phyloP scores from a whole-genome alignment of 2,113 vertebrate genomes.

The Pseudolaguvia tuberculata region DNA sequence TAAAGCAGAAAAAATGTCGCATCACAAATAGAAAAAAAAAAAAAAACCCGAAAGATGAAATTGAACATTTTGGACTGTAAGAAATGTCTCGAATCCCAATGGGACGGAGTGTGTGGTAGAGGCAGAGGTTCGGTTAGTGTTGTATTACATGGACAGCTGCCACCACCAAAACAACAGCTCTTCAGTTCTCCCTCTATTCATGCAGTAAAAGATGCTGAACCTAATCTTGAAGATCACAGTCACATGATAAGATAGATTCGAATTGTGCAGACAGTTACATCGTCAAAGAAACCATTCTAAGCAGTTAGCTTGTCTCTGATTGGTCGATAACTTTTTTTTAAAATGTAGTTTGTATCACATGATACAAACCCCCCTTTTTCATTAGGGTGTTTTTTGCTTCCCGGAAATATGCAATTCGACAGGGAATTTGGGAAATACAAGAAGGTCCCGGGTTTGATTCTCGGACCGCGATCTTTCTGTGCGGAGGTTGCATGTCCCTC shows the following conservation, averaged over 20 bases:
- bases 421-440: too few species aligned
- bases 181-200: neutral
- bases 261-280: neutral
- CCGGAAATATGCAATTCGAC: too few species aligned
- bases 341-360: neutral
- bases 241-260: neutral
- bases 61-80: too few species aligned
- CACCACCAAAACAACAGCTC: neutral
- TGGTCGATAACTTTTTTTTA: neutral
- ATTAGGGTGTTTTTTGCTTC: too few species aligned
- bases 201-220: neutral
- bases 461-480: too few species aligned
- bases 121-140: neutral
- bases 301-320: neutral
- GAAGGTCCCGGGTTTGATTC: too few species aligned
- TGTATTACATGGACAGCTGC: neutral
- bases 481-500: too few species aligned
- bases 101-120: neutral
- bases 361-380: neutral
- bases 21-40: too few species aligned
- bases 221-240: neutral
- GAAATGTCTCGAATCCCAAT: too few species aligned
- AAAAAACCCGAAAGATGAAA: too few species aligned
- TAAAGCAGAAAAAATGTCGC: too few species aligned
- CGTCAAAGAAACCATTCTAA: neutral